These are phyloP conservation scores for Caenorhabditis latens DNA, from an alignment of 1,140 invertebrate genomes.

Conservation along the genomic window DNA sequence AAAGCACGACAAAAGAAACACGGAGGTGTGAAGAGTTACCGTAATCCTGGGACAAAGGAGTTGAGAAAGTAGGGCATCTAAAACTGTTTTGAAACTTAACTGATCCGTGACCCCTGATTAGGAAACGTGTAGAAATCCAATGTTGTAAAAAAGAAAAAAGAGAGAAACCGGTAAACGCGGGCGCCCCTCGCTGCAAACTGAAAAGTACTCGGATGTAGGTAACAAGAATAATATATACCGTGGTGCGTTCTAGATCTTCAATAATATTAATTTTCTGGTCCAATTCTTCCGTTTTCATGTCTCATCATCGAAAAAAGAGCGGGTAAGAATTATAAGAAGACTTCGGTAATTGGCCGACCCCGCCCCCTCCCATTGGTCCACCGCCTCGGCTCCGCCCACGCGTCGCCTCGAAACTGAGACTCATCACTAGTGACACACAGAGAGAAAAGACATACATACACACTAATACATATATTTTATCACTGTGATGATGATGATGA, in stretches of 20 bases:
- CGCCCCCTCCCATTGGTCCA: not conserved
- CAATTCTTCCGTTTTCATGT: slow-evolving; percentile 41
- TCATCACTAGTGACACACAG: slow-evolving; percentile 34
- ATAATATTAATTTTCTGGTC: slow-evolving; percentile 17
- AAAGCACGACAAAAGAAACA: not conserved
- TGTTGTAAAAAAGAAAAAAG: not conserved
- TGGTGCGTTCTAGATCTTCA: not conserved
- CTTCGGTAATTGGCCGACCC: slow-evolving; percentile 20
- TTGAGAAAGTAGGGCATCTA: not conserved
- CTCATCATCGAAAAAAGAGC: slow-evolving; percentile 18
- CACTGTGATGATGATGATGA: not conserved
- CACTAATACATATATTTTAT: slow-evolving; percentile 36
- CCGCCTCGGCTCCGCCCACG: slow-evolving; percentile 24
- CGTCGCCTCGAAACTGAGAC: slow-evolving; percentile 35
- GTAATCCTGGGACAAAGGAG: not conserved
- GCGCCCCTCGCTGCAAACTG: too few relatives aligned
- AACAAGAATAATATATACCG: not conserved
- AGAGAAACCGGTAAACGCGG: not conserved
- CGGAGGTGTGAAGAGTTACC: slow-evolving; percentile 1
- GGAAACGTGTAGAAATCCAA: too few relatives aligned
- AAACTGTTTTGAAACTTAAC: too few relatives aligned
- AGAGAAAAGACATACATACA: not conserved
- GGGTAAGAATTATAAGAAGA: not conserved
- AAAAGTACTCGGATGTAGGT: too few relatives aligned
- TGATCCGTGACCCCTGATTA: too few relatives aligned